Evolutionary conservation across 1,140 invertebrate species (phyloP), one percentile per base, ranked within the genome.

Genomic region (Drosophila tsacasi): DNA sequence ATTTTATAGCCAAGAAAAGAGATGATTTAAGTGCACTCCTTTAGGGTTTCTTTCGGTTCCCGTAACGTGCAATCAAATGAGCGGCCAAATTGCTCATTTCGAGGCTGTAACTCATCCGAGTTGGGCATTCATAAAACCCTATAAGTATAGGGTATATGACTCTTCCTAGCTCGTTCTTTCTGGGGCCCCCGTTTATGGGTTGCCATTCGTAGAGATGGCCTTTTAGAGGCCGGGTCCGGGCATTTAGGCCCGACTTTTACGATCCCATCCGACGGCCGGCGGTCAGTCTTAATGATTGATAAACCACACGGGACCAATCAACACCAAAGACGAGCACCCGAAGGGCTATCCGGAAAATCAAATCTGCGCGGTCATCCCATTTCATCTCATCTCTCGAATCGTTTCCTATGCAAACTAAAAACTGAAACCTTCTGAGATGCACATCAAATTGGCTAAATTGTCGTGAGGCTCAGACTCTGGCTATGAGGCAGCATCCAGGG

Each of bases 251-350:
- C 58, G 30, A 73, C 47, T 63, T 86, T 86, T 86, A 86, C 76
- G 79, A 57, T 74, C 79, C 44, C 17, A 21, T 39, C 55, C 47
- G 35, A 6, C 9, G 15, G 5, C 27, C 61, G 44, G 17, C 61
- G 69, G 59, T 79, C 80, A 79, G 65, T 83, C 65, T 89, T 83
- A 89, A 89, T 87, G 83, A 89, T 89, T 87, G 81, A 87, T 87
- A 87, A 89, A 83, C 83, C 84, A 82, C 83, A 72, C 77, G 83
- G 84, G 84, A 87, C 84, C 80, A 80, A 89, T 83, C 84, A 87
- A 74, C 83, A 83, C 76, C 63, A 65, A 59, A 79, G 58, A 49
- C 54, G 57, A 19, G 10, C 35, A 30, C 35, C 71, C 21, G 44
- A 76, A 74, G 54, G 73, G 60, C 73, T 55, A 63, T 68, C 27